Base-by-base conservation (phyloP, 2,113 vertebrate genomes). In the Puffinus mauretanicus region DNA sequence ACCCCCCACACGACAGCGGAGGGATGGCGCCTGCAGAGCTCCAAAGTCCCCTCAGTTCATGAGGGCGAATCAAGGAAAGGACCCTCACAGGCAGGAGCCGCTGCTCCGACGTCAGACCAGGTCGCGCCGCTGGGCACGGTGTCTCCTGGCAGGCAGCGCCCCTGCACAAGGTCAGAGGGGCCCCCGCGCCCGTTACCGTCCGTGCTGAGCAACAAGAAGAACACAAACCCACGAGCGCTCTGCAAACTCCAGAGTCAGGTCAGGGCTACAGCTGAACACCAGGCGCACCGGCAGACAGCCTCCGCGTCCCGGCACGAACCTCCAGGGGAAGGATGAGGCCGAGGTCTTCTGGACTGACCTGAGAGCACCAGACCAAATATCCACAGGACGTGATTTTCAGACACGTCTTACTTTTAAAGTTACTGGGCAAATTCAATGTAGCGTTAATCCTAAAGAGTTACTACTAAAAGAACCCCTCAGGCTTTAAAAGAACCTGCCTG, bases 211-310 rank as follows among this genome's bases (percentile, higher is more conserved):
- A 26, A 11, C 34, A 16, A 17, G 44, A 15, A 3, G 6, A 19
- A 9, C 49, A 8, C n/a, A 20, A 54, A 67, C 19, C 8, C 47
- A 12, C 2, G 2, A 32, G 38, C 10, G 9, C 7, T 8, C 26
- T 30, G 36, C 40, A 6, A 61, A 17, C 57, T 10, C 15, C 52
- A 9, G 16, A 3, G n/a, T 4, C 38, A 24, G 34, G 5, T 5
- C 21, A 5, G 76, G 2, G 36, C 18, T 7, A 9, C 16, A 12
- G 44, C 34, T 3, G 1, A 46, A 7, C 62, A 7, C 20, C 38
- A 7, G 12, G 18, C 8, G 49, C 11, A 1, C 5, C 78, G 1
- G 11, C 30, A 5, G 58, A 11, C 13, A 2, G 12, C 3, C 62
- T 11, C 57, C 25, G 2, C 8, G 21, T 4, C 60, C 61, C 52